Evolutionary conservation across 2,888 invertebrate genomes (phyloP).

Genomic region (Polia nebulosa): DNA sequence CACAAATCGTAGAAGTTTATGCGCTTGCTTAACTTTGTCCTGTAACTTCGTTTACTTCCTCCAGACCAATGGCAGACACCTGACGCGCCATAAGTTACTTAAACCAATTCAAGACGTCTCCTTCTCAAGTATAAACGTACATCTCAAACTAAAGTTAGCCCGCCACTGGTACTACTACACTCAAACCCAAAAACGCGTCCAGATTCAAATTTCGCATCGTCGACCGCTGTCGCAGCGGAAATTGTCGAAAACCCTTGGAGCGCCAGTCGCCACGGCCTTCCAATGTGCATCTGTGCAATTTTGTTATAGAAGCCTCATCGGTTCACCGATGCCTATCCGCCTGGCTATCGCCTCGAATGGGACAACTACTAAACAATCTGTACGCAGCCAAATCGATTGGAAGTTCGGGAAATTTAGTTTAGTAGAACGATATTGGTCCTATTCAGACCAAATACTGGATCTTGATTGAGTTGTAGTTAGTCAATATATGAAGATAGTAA

Average conservation of each 20-base stretch:
- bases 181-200: conserved; percentile 46
- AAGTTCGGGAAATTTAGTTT: conserved; percentile 14
- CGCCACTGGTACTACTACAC: conserved; percentile 4
- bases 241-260: conserved; percentile 69
- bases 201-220: conserved; percentile 69
- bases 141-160: conserved; percentile 9
- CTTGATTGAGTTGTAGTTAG: not conserved
- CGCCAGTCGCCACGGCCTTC: conserved; percentile 50
- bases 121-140: not conserved
- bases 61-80: not conserved
- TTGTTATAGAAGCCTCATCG: conserved; percentile 60
- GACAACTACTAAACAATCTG: conserved; percentile 25
- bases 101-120: conserved; percentile 1
- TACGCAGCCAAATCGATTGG: conserved; percentile 1
- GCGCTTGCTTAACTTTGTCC: not conserved
- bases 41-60: not conserved
- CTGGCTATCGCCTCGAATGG: conserved; percentile 22
- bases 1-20: not conserved
- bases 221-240: conserved; percentile 67
- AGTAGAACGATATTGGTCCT: not conserved
- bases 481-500: not conserved
- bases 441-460: conserved; percentile 11
- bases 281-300: conserved; percentile 61
- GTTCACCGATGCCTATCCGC: conserved; percentile 26
- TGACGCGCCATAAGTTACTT: not conserved